Base-by-base conservation (phyloP, 1,140 invertebrate species). In the Daktulosphaira vitifoliae region DNA sequence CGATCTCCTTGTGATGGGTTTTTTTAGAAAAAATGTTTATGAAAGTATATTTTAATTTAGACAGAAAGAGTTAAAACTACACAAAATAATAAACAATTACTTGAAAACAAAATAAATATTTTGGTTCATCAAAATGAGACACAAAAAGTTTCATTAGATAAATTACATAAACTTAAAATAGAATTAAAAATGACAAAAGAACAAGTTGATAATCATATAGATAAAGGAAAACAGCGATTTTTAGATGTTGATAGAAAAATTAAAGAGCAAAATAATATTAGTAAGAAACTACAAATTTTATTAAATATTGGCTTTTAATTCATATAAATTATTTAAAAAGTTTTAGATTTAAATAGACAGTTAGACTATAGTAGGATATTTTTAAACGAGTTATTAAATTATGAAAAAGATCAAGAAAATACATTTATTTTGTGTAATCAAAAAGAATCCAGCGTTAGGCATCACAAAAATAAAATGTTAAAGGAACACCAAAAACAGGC, bases 371-470 rank as follows among this genome's bases (percentile, higher is more conserved):
- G 44, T 48, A 15, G 18, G 4, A 16, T 15, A 22, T 16, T 48
- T 48, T 48, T 48, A 48, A 48, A 48, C 3, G 44, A 48, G 20
- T 16, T 48, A 16, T 18, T 6, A 48, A 48, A 48, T 4, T 48
- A 48, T 48, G 56, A 62, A 46, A 62, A 62, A 48, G 56, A 62
- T 46, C 56, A 62, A 62, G 56, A 62, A 62, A 46, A 29, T 1
- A 62, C 56, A 8, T 62, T 62, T 62, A 46, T 46, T 62, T 18
- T 62, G 25, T 62, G 42, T 33, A 62, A 62, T 46, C 42, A 62
- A 62, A 62, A 62, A 62, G 44, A 62, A 33, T 62, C 56, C 3
- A 23, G 46, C 15, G 18, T 25, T 15, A 62, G 46, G 20, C 42
- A 48, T 22, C 44, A 62, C 20, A 62, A 62, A 18, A 62, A 46